Conservation (phyloP, 2,888 invertebrate genomes). For the Hartigia nigra region DNA sequence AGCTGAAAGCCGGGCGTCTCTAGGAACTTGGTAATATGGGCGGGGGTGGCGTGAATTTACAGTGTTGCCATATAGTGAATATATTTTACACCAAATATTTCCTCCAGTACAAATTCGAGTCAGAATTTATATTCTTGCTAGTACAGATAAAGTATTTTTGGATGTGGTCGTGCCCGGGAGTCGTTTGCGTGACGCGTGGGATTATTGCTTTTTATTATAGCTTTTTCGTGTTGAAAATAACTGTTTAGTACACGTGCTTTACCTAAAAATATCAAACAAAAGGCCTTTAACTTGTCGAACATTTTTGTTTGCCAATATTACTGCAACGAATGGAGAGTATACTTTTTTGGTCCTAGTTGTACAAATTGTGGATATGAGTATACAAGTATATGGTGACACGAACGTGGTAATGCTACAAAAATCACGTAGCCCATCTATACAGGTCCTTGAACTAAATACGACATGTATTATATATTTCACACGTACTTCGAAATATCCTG, state of each 20-base stretch:
- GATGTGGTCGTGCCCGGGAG: not conserved
- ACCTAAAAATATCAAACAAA: not conserved
- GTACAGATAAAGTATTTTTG: not conserved
- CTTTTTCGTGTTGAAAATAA: not conserved
- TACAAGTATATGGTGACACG: not conserved
- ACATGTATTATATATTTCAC: not conserved
- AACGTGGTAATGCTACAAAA: not conserved
- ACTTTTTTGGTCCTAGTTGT: not conserved
- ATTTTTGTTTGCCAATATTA: not conserved
- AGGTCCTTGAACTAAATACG: not conserved
- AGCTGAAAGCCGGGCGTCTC: not conserved
- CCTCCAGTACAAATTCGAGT: not conserved
- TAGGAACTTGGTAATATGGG: not conserved
- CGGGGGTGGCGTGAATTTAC: not conserved
- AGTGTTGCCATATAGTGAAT: not conserved
- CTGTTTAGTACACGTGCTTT: not conserved
- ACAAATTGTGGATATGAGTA: not conserved
- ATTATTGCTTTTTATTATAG: not conserved
- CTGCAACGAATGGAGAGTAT: not conserved
- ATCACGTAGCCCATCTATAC: not conserved
- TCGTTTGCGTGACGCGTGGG: not conserved
- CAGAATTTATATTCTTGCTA: not conserved
- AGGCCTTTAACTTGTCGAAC: not conserved
- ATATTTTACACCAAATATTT: not conserved
- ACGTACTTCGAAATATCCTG: not conserved